These are phyloP conservation scores for Paratilapia polleni DNA, from an alignment of 2,113 vertebrate genomes.

Conservation along the genomic window DNA sequence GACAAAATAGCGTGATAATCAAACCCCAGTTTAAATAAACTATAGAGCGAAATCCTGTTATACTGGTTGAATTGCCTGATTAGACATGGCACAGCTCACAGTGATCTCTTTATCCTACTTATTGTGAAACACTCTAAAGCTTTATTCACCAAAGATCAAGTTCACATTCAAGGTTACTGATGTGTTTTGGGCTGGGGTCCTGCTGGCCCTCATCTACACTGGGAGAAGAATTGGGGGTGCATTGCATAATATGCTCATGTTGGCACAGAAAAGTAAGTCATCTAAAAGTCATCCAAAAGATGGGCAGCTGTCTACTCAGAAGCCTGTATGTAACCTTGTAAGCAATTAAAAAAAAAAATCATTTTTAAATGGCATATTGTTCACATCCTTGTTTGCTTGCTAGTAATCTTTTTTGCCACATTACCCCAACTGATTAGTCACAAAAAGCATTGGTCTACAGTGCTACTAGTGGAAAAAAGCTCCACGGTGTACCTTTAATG, in stretches of 20 bases:
- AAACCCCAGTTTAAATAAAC: constrained; percentile 20
- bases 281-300: too few species aligned
- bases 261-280: not conserved
- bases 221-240: not conserved
- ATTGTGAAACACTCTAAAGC: constrained; percentile 23
- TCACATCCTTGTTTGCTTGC: not conserved
- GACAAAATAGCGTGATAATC: not conserved
- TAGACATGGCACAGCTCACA: not conserved
- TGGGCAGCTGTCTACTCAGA: not conserved
- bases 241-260: constrained; percentile 35
- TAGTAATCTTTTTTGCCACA: not conserved
- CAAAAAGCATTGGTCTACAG: too few species aligned
- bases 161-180: constrained; percentile 15
- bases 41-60: not conserved
- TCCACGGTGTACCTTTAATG: too few species aligned
- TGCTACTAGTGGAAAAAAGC: too few species aligned
- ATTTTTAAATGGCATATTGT: not conserved
- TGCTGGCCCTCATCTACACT: constrained; percentile 27
- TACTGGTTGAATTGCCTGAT: constrained; percentile 3
- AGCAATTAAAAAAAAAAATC: not conserved
- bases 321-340: not conserved
- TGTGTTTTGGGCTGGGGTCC: constrained; percentile 6
- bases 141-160: constrained; percentile 21
- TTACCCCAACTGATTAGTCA: too few species aligned
- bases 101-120: constrained; percentile 17